Conservation (phyloP, 1,140 invertebrate species). For the Battus philenor region DNA sequence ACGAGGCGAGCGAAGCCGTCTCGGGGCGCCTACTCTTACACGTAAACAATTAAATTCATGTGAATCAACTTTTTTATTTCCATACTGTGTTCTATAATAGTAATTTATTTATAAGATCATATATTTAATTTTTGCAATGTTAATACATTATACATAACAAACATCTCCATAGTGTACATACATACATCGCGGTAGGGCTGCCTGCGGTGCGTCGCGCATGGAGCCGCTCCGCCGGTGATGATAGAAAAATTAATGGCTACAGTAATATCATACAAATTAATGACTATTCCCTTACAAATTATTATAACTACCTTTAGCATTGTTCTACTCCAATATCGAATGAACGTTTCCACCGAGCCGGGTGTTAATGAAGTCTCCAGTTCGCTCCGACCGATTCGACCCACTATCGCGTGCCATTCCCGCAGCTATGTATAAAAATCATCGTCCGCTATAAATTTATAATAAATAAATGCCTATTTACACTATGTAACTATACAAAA, state of each 20-base stretch:
- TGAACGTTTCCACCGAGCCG: constrained; percentile 44
- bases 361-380: constrained; percentile 45
- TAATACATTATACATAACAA: constrained; percentile 76
- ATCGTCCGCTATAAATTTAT: constrained; percentile 71
- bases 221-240: constrained; percentile 59
- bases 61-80: constrained; percentile 73
- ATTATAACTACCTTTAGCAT: constrained; percentile 71
- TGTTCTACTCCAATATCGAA: constrained; percentile 69
- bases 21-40: constrained; percentile 39
- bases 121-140: constrained; percentile 72
- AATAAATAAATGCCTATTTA: constrained; percentile 77
- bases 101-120: constrained; percentile 75
- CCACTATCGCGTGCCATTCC: constrained; percentile 51
- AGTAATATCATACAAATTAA: constrained; percentile 76
- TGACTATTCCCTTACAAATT: constrained; percentile 75
- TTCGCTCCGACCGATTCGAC: constrained; percentile 49
- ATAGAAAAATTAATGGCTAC: constrained; percentile 74
- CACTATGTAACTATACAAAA: constrained; percentile 76
- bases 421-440: constrained; percentile 72
- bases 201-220: constrained; percentile 30
- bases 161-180: constrained; percentile 73
- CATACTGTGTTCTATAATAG: constrained; percentile 74
- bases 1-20: constrained; percentile 21
- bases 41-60: constrained; percentile 65
- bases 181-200: constrained; percentile 53